phyloP scores from a whole-genome alignment of 1,140 invertebrate genomes.

The Ericerus pela region DNA sequence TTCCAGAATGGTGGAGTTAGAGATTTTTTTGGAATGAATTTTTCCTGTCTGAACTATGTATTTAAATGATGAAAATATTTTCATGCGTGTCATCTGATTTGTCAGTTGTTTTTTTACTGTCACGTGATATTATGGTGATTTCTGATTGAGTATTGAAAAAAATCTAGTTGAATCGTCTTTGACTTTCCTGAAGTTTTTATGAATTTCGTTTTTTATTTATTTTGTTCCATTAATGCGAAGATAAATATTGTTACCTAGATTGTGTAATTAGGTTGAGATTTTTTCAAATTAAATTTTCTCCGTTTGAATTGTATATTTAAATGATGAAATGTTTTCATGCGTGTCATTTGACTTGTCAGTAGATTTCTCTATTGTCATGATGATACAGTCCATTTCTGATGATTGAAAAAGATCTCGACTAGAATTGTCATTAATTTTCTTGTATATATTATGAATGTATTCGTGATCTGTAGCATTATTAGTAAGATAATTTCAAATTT shows the following conservation, averaged over 20 bases:
- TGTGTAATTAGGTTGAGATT: no score
- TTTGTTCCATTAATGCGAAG: no score
- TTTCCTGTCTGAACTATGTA: no score
- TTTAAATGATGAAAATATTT: conserved; percentile 15
- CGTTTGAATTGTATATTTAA: no score
- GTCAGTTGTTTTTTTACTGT: neutral
- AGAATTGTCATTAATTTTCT: neutral
- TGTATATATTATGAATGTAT: neutral
- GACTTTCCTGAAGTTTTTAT: neutral
- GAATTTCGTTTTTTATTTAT: conserved; percentile 9
- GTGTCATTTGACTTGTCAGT: conserved; percentile 9
- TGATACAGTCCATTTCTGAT: neutral
- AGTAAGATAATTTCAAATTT: no score
- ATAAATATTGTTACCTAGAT: no score
- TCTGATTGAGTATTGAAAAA: neutral
- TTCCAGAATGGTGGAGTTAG: no score
- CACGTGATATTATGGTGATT: neutral
- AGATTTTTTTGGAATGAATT: no score
- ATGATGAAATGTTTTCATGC: conserved; percentile 18
- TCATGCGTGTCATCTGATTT: conserved; percentile 17
- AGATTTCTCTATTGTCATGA: neutral
- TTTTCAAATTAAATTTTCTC: no score
- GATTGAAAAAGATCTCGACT: neutral
- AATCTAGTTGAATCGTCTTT: neutral
- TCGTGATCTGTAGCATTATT: no score